Base-by-base conservation (phyloP, 2,888 invertebrate genomes). In the Latheticus oryzae region DNA sequence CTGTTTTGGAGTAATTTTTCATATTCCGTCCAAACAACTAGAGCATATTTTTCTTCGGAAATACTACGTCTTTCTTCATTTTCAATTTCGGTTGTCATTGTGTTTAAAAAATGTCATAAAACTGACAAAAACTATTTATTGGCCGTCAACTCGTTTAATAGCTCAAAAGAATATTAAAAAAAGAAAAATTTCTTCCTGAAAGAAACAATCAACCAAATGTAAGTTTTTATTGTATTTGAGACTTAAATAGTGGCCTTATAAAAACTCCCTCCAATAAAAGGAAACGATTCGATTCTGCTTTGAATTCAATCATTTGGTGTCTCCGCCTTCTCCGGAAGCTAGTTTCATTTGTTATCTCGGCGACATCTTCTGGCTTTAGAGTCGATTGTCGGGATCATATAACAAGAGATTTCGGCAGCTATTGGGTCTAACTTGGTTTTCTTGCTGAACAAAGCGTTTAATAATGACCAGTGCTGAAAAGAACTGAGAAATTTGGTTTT, bases 381-480 rank as follows among this genome's bases (percentile, higher is more conserved):
- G 67, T 70, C 70, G 71, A 73, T 72, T 72, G 72, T 71, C 72
- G 69, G 67, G 68, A 71, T 71, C 69, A 72, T 71, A 70, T 74
- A 73, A 75, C 74, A 74, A 70, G 72, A 73, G 75, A 75, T 74
- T 76, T 75, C 74, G 71, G 70, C 72, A 73, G 70, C 73, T 72
- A 73, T 73, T 73, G 73, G 55, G 69, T 67, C 68, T 64, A 66
- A 71, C 67, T 69, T 61, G 68, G 65, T 67, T 73, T 75, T 75
- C 74, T 73, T 77, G 78, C 78, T 78, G 77, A 76, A 76, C 76
- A 73, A 76, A 77, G 77, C 77, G 78, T 76, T 78, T 78, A 75
- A 74, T 78, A 77, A 78, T 77, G 77, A 76, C 76, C 76, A 68
- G 63, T 69, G 62, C 54, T 60, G 58, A 66, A 65, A 72, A 65